phyloP scores from a whole-genome alignment of 2,797 vertebrate species.

The Sebastes hubbsi region DNA sequence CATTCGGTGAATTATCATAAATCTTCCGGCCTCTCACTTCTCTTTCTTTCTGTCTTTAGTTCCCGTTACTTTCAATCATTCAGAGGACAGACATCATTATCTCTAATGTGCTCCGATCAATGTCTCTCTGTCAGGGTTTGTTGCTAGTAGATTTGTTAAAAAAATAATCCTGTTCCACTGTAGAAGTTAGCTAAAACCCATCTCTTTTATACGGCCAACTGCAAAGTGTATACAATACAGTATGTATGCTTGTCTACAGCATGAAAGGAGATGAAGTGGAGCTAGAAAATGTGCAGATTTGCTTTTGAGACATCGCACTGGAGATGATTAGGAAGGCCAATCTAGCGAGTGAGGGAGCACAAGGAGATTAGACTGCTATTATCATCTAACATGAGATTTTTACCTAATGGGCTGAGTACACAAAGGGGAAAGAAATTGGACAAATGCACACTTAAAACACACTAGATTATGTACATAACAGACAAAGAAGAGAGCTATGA shows the following conservation, averaged over 20 bases:
- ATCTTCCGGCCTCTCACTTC: constrained; percentile 20
- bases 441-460: neutral
- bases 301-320: neutral
- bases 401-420: constrained; percentile 9
- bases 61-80: constrained; percentile 24
- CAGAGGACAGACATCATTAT: constrained; percentile 7
- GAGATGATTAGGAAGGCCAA: neutral
- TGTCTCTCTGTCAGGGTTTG: constrained; percentile 2
- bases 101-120: constrained; percentile 5
- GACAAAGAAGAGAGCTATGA: constrained; percentile 5
- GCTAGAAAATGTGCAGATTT: neutral
- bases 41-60: constrained; percentile 12
- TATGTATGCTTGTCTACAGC: neutral
- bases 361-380: neutral
- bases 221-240: neutral
- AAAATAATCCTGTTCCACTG: neutral
- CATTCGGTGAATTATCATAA: neutral
- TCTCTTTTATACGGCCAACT: too few species aligned
- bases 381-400: constrained; percentile 4
- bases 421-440: constrained; percentile 6
- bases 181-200: neutral
- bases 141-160: neutral
- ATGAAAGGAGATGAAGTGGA: neutral
- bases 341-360: neutral
- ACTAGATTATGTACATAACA: neutral